Evolutionary conservation across 2,888 invertebrate species (phyloP), one percentile per base, ranked within the genome.

Genomic region (Allacma fusca): DNA sequence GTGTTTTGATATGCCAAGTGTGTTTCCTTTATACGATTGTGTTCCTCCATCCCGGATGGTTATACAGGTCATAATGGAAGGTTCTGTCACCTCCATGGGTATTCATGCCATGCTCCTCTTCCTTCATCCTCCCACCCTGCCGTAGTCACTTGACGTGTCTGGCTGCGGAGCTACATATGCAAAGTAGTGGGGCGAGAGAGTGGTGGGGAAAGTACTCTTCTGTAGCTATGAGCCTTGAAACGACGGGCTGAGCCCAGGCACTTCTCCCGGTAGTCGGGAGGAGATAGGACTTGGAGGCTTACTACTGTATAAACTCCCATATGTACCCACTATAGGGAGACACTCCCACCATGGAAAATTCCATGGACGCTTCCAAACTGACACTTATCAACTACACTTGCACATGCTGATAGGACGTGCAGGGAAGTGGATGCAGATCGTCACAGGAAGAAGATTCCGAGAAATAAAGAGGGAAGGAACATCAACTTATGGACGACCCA

Each of bases 21-120:
- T 69, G 69, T 69, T 69, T 69, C 29, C 24, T 69, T 43, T 69
- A 69, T 29, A 69, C 29, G 69, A 69, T 69, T 69, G 69, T 69
- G 69, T 43, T 69, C 69, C n/a, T 50, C 50, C 50, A 50, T 50
- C 50, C 16, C 19, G n/a, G n/a, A 62, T n/a, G 24, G 24, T 62
- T 62, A 24, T 62, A 24, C 62, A 62, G 62, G 62, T 62, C 62
- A 62, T 62, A 62, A 62, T 62, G 62, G 62, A 62, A 26, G 62
- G 62, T 62, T 62, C 23, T 24, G 23, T 12, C 62, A 12, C 24
- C 62, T 62, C 62, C 16, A 12, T 24, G 62, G 62, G 9, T 24
- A 62, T 23, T 62, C 62, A 62, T 62, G 62, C 62, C 62, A 24
- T 19, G 23, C 62, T 23, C 62, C 24, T 26, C n/a, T 62, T 62